phyloP scores from a whole-genome alignment of 1,140 invertebrate species.

The Anastatus disparis region DNA sequence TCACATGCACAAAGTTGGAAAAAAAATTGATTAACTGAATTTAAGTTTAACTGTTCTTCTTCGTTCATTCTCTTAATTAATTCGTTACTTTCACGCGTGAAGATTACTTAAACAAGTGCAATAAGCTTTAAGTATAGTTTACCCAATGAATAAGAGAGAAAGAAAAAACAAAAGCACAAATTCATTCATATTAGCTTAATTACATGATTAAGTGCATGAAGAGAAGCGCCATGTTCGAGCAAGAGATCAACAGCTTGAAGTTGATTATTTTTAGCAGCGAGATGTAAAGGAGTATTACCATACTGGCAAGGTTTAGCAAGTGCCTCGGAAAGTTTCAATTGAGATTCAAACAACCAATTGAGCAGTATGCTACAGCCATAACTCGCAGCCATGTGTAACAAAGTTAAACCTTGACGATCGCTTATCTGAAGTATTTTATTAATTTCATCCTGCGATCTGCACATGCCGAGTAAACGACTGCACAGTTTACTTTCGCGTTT shows the following conservation, averaged over 20 bases:
- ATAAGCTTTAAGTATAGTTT: too few relatives aligned
- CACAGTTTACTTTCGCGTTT: background rate
- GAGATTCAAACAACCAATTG: slow-evolving; percentile 52
- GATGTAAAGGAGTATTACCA: slow-evolving; percentile 81
- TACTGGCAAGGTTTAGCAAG: slow-evolving; percentile 42
- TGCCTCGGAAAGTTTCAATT: background rate
- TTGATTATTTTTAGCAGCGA: slow-evolving; percentile 79
- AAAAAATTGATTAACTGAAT: too few relatives aligned
- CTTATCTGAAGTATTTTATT: too few relatives aligned
- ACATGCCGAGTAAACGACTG: background rate
- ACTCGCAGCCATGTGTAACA: slow-evolving; percentile 79
- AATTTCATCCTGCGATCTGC: too few relatives aligned
- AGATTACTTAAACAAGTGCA: too few relatives aligned
- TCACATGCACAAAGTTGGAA: too few relatives aligned
- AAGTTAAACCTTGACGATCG: slow-evolving; percentile 34
- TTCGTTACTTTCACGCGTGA: too few relatives aligned
- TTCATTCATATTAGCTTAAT: too few relatives aligned
- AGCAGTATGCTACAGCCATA: slow-evolving; percentile 79
- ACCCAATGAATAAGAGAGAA: background rate
- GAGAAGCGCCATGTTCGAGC: slow-evolving; percentile 76
- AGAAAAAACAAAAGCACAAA: too few relatives aligned
- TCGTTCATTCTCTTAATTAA: too few relatives aligned
- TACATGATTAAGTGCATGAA: slow-evolving; percentile 72
- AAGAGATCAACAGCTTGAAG: slow-evolving; percentile 77
- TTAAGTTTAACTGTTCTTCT: too few relatives aligned